Conservation (phyloP, 2,888 invertebrate species). For the Bombylius major region DNA sequence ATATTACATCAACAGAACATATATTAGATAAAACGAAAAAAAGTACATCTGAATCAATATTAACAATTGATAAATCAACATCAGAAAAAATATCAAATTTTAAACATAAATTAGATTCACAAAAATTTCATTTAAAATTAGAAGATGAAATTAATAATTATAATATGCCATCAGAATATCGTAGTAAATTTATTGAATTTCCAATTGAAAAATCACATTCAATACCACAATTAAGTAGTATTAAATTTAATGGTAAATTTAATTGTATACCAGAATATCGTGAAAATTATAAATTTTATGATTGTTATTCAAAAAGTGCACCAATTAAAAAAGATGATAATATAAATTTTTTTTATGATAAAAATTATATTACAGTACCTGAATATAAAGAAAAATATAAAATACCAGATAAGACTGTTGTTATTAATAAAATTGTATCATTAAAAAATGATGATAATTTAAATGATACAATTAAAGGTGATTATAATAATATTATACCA, state of each 20-base stretch:
- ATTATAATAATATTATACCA: conserved; percentile 30
- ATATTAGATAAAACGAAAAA: not conserved
- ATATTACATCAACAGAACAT: not conserved
- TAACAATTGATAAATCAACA: not conserved
- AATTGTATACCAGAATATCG: conserved; percentile 31
- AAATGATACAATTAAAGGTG: conserved; percentile 23
- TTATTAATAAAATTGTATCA: conserved; percentile 18
- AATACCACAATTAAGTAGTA: conserved; percentile 34
- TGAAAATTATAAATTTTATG: conserved; percentile 33
- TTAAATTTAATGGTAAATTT: conserved; percentile 31
- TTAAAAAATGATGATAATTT: not conserved
- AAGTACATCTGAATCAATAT: not conserved
- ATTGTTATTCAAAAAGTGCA: conserved; percentile 32
- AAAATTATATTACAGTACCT: conserved; percentile 21
- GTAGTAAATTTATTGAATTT: conserved; percentile 29
- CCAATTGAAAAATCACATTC: conserved; percentile 33
- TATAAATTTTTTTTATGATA: conserved; percentile 22
- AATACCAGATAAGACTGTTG: conserved; percentile 23
- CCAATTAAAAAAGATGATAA: conserved; percentile 34
- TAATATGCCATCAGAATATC: conserved; percentile 31
- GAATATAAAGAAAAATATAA: conserved; percentile 33
- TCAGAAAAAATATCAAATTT: not conserved
- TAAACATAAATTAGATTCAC: conserved; percentile 14
- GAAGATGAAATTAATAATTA: conserved; percentile 16
- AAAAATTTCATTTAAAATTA: conserved; percentile 20